These are phyloP conservation scores for Conus betulinus DNA, from an alignment of 1,140 invertebrate species.

Conservation along the genomic window DNA sequence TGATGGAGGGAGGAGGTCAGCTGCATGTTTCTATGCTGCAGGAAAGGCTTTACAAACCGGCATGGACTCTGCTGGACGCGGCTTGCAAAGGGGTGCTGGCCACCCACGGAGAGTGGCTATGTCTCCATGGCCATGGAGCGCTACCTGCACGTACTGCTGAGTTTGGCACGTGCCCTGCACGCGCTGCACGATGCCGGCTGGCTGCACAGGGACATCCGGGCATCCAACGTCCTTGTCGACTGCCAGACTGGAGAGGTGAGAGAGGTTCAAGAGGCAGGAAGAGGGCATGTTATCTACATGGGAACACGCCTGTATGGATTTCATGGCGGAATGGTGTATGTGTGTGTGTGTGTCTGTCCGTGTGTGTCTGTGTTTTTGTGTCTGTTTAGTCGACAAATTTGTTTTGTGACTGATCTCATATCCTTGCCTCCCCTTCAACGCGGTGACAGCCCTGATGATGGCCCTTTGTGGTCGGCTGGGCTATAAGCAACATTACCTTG, in stretches of 20 bases:
- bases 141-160: neutral
- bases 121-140: neutral
- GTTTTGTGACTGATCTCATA: no score
- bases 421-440: no score
- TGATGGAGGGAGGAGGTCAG: neutral
- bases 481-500: no score
- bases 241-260: constrained; percentile 7
- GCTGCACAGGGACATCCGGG: constrained; percentile 33
- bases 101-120: neutral
- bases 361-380: no score
- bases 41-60: constrained; percentile 12
- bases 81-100: constrained; percentile 9
- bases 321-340: no score
- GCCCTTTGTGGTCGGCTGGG: no score
- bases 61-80: constrained; percentile 26
- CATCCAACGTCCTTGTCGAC: constrained; percentile 31
- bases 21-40: neutral
- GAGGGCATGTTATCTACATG: no score
- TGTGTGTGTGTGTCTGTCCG: no score
- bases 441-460: no score
- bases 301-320: no score
- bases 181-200: constrained; percentile 20
- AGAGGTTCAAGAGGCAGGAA: no score
- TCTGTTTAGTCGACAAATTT: no score
- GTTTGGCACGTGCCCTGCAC: constrained; percentile 6